phyloP scores from a whole-genome alignment of 1,140 invertebrate genomes.

The Polypedilum vanderplanki region DNA sequence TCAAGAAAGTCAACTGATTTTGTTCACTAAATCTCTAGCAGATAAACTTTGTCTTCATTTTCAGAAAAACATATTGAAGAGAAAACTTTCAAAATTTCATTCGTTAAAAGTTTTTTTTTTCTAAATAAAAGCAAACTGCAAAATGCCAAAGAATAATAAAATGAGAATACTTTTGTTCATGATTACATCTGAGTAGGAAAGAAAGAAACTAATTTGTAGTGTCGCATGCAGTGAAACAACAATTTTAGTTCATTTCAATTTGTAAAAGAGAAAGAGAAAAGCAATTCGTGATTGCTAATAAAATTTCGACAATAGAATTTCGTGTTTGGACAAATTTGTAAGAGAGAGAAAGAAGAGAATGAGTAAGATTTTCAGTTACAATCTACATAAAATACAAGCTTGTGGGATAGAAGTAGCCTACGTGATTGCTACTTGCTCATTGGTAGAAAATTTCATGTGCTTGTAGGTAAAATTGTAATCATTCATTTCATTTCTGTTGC shows the following conservation, averaged over 20 bases:
- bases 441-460: not conserved
- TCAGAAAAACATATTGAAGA: no score
- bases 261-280: not conserved
- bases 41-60: no score
- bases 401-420: not conserved
- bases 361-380: not conserved
- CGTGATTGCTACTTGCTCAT: not conserved
- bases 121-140: no score
- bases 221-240: not conserved
- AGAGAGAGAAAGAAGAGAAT: not conserved
- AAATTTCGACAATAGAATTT: slow-evolving; percentile 1
- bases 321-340: not conserved
- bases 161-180: no score
- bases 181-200: no score
- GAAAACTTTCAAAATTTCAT: no score
- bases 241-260: not conserved
- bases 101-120: no score
- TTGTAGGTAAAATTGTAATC: slow-evolving; percentile 16
- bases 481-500: not conserved
- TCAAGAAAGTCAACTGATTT: no score
- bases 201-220: not conserved
- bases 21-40: no score
- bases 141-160: no score
- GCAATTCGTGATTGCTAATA: slow-evolving; percentile 10
- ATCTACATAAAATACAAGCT: not conserved